Evolutionary conservation across 2,113 vertebrate species (phyloP).

Genomic region (Eubucco bourcierii): DNA sequence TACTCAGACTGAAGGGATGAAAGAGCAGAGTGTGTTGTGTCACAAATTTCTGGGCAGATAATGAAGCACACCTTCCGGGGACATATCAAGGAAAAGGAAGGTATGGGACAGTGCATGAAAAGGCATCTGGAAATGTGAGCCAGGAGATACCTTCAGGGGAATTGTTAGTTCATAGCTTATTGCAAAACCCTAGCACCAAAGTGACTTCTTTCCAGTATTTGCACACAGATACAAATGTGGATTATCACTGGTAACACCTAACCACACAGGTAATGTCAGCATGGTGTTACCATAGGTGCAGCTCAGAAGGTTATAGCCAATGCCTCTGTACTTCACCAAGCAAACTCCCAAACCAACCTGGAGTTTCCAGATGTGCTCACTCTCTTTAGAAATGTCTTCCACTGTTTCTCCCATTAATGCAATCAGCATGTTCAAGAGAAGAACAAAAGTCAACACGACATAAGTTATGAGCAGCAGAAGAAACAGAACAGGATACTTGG

Average conservation of each 20-base stretch:
- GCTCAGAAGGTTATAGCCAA: not conserved
- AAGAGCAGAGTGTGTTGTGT: not conserved
- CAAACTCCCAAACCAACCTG: constrained; percentile 72
- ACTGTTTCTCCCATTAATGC: constrained; percentile 83
- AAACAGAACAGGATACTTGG: constrained; percentile 80
- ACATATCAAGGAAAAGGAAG: not conserved
- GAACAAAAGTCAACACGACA: constrained; percentile 80
- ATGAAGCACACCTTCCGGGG: not conserved
- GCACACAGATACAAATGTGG: not conserved
- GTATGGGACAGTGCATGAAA: not conserved
- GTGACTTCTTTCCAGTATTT: not conserved
- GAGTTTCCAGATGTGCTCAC: constrained; percentile 81
- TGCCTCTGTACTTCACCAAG: not conserved
- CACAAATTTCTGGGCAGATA: not conserved
- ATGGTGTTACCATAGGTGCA: not conserved
- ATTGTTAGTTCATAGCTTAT: not conserved
- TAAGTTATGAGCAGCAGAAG: constrained; percentile 80
- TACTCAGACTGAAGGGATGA: not conserved
- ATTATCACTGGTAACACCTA: not conserved
- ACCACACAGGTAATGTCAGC: not conserved
- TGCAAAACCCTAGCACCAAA: not conserved
- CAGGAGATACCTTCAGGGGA: not conserved
- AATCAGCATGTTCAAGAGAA: constrained; percentile 84
- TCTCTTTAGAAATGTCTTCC: constrained; percentile 82
- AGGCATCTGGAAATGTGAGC: not conserved